phyloP scores from a whole-genome alignment of 2,797 vertebrate species.

The Acropternis orthonyx region DNA sequence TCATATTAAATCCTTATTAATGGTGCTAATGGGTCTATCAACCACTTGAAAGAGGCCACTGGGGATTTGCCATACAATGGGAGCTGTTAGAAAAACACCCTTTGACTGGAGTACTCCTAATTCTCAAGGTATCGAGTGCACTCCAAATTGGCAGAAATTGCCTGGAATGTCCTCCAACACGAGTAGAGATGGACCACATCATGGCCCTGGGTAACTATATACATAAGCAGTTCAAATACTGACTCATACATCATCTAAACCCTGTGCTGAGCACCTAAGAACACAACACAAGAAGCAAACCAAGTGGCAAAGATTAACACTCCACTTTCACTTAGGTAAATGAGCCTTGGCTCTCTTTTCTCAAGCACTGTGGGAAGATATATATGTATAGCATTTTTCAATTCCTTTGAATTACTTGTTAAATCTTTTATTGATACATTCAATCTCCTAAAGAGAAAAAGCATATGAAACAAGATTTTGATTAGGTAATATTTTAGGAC shows the following conservation, averaged over 20 bases:
- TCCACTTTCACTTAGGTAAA: not conserved
- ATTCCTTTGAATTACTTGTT: not conserved
- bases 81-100: not conserved
- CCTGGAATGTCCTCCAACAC: not conserved
- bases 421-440: not conserved
- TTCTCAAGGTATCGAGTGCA: not conserved
- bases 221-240: not conserved
- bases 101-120: not conserved
- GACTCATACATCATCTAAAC: not conserved
- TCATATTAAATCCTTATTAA: not conserved
- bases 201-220: not conserved
- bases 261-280: not conserved
- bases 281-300: not conserved
- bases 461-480: not conserved
- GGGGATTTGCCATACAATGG: not conserved
- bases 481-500: not conserved
- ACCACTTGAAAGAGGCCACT: not conserved
- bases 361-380: not conserved
- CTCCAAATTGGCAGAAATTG: not conserved
- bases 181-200: not conserved
- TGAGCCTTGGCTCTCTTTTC: not conserved
- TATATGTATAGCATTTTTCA: not conserved
- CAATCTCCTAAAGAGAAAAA: not conserved
- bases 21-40: not conserved
- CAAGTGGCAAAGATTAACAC: not conserved